Percentiles rank a stretch among this genome's conserved stretches.
These are phyloP conservation scores for Micrasema minimum DNA, from an alignment of 1,140 invertebrate genomes.

Conservation along the genomic window DNA sequence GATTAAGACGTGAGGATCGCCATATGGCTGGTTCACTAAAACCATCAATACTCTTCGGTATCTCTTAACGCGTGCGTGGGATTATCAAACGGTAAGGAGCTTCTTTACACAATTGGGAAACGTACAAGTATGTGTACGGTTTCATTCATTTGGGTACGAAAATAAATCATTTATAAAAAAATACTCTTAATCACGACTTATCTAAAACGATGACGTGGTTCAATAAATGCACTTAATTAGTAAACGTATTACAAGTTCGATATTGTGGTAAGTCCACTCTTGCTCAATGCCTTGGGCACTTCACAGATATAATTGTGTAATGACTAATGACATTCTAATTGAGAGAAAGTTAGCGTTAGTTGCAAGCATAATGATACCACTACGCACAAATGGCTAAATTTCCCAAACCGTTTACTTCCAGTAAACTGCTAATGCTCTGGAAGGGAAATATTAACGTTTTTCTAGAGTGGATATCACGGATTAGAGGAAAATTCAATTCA, in stretches of 20 bases:
- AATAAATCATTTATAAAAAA: no score
- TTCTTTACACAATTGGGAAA: no score
- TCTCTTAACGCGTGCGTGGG: slow-evolving; percentile 8
- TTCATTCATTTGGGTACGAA: no score
- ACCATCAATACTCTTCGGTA: background rate
- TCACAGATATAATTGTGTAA: slow-evolving; percentile 1
- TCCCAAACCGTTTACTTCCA: background rate
- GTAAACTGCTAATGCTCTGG: no score
- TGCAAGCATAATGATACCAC: background rate
- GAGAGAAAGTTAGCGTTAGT: slow-evolving; percentile 10
- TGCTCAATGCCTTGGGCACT: background rate
- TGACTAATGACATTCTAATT: slow-evolving; percentile 17
- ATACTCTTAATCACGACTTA: no score
- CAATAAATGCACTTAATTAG: no score
- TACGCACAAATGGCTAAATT: slow-evolving; percentile 3
- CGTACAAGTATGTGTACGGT: no score
- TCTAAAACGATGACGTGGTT: no score
- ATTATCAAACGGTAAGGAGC: background rate
- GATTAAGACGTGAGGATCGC: slow-evolving; percentile 6
- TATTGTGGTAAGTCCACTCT: background rate
- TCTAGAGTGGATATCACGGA: no score
- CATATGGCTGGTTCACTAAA: slow-evolving; percentile 16
- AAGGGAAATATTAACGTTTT: no score
- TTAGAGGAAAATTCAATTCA: no score
- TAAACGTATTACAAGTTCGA: no score